Evolutionary conservation across 2,888 invertebrate species (phyloP).

Genomic region (Ophion ventricosus): DNA sequence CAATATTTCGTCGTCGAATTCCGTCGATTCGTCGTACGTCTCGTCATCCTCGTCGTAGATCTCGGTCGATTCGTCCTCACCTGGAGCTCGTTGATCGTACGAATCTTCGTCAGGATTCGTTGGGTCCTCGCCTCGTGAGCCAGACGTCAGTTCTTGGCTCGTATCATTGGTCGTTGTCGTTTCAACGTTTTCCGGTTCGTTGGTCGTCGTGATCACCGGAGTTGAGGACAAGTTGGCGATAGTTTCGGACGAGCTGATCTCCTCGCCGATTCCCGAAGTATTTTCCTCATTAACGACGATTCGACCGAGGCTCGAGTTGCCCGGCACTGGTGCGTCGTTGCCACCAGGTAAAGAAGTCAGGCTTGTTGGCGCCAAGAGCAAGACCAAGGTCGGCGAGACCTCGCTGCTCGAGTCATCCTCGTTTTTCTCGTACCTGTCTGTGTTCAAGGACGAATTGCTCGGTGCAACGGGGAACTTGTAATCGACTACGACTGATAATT

Average conservation of each 20-base stretch:
- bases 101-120: conserved; percentile 7
- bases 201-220: conserved; percentile 64
- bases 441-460: neutral
- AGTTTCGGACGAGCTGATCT: conserved; percentile 64
- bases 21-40: conserved; percentile 75
- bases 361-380: conserved; percentile 73
- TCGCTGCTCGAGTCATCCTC: conserved; percentile 1
- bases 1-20: conserved; percentile 76
- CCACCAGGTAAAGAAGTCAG: conserved; percentile 57
- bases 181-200: conserved; percentile 66
- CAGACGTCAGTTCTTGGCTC: neutral
- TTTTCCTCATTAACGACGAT: conserved; percentile 65
- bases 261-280: conserved; percentile 63
- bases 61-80: conserved; percentile 37
- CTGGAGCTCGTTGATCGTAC: neutral
- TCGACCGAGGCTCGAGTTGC: conserved; percentile 63
- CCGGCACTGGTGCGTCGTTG: conserved; percentile 40
- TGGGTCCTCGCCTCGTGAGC: neutral
- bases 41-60: conserved; percentile 51
- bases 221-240: conserved; percentile 1
- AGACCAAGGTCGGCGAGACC: conserved; percentile 71
- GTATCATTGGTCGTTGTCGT: conserved; percentile 38
- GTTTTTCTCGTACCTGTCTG: neutral
- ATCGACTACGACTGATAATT: conserved; percentile 67
- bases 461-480: conserved; percentile 73